phyloP scores from a whole-genome alignment of 2,113 vertebrate genomes.

The Girardinichthys multiradiatus region DNA sequence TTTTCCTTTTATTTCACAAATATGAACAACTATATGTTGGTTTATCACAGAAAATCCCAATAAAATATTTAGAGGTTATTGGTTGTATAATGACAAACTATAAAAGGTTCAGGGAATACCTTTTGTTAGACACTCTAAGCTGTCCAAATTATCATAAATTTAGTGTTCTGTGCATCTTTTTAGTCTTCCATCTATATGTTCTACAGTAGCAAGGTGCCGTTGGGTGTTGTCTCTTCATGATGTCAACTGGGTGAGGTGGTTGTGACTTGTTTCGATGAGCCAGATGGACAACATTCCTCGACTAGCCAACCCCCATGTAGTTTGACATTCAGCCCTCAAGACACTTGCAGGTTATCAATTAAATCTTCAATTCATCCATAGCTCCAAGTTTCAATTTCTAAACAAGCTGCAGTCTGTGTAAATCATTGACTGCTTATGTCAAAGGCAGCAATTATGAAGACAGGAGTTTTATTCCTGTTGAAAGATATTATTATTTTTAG shows the following conservation, averaged over 20 bases:
- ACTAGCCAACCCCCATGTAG: constrained; percentile 30
- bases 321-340: constrained; percentile 13
- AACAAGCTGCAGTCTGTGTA: neutral
- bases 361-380: neutral
- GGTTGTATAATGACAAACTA: no score
- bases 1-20: no score
- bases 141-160: no score
- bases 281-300: constrained; percentile 71
- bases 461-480: neutral
- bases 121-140: no score
- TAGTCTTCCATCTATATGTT: neutral
- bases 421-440: neutral
- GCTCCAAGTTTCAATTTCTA: neutral
- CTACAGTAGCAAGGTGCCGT: constrained; percentile 9
- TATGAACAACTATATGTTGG: no score
- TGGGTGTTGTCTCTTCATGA: constrained; percentile 32
- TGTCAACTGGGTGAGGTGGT: constrained; percentile 39
- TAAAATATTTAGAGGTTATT: no score
- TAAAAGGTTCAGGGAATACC: no score
- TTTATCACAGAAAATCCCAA: no score
- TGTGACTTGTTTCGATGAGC: constrained; percentile 56
- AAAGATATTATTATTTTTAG: neutral
- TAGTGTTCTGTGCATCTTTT: neutral
- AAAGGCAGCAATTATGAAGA: neutral
- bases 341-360: neutral